These are phyloP conservation scores for Clarias fuscus DNA, from an alignment of 2,797 vertebrate species.

Conservation along the genomic window DNA sequence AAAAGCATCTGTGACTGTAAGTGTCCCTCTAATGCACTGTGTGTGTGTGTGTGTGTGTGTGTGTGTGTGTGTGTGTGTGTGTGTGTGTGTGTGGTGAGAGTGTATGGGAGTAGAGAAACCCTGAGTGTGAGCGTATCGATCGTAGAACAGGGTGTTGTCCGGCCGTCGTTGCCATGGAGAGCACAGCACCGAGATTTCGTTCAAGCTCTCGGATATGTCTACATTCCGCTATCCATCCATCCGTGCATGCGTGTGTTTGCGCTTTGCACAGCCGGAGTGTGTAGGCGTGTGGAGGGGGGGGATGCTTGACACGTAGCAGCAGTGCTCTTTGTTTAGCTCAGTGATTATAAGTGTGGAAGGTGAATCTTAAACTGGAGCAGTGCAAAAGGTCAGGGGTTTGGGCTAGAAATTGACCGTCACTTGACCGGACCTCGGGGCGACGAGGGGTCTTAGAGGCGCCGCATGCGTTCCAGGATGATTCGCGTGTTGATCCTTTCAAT, in stretches of 20 bases:
- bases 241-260: conserved; percentile 23
- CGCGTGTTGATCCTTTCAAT: neutral
- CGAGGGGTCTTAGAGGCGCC: neutral
- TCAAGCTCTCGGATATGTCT: conserved; percentile 29
- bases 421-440: no score
- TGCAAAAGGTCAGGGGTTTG: conserved; percentile 4
- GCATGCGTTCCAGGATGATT: neutral
- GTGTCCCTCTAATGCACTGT: conserved; percentile 72
- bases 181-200: neutral
- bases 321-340: conserved; percentile 44
- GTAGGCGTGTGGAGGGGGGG: conserved; percentile 45
- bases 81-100: conserved; percentile 61
- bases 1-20: conserved; percentile 99
- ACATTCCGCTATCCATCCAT: conserved; percentile 25
- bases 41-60: conserved; percentile 59
- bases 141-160: conserved; percentile 40
- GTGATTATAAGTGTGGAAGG: conserved; percentile 18
- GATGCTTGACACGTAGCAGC: conserved; percentile 23
- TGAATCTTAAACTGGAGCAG: conserved; percentile 2
- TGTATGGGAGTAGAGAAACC: neutral
- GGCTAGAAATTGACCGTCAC: neutral
- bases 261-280: conserved; percentile 36
- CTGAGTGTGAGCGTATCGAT: neutral
- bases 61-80: neutral
- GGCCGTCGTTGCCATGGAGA: conserved; percentile 38